Percentiles rank a stretch among this genome's conserved stretches.
Evolutionary conservation across 2,797 vertebrate genomes (phyloP).

Genomic region (Heliangelus exortis): DNA sequence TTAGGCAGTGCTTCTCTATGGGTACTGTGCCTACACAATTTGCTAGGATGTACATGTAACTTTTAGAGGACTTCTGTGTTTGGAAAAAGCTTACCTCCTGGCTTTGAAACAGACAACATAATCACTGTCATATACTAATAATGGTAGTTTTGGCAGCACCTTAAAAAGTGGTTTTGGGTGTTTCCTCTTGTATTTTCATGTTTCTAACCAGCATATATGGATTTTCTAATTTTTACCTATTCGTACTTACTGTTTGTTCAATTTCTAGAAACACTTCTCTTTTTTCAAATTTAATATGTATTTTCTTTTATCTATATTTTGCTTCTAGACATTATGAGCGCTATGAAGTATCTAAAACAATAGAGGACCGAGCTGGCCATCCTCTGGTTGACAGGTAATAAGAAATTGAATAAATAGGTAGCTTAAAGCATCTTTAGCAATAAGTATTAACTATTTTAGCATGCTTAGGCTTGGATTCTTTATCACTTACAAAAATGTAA

Average conservation of each 20-base stretch:
- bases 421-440: background rate
- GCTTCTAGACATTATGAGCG: conserved; percentile 45
- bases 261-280: background rate
- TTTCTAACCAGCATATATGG: background rate
- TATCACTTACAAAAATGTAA: background rate
- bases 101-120: background rate
- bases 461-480: background rate
- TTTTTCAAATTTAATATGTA: rapidly evolving
- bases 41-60: background rate
- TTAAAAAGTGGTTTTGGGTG: background rate
- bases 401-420: background rate
- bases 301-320: background rate
- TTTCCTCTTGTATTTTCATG: background rate
- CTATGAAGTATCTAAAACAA: conserved; percentile 62
- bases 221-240: background rate
- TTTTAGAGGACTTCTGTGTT: background rate
- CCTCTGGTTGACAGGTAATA: conserved; percentile 75
- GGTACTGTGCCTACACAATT: background rate
- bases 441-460: background rate
- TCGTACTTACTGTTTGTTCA: background rate
- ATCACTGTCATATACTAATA: background rate
- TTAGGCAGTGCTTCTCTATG: background rate
- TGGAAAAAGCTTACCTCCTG: background rate
- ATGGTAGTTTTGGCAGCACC: background rate
- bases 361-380: conserved; percentile 52